phyloP scores from a whole-genome alignment of 1,140 invertebrate species.

The Aphelinus certus region DNA sequence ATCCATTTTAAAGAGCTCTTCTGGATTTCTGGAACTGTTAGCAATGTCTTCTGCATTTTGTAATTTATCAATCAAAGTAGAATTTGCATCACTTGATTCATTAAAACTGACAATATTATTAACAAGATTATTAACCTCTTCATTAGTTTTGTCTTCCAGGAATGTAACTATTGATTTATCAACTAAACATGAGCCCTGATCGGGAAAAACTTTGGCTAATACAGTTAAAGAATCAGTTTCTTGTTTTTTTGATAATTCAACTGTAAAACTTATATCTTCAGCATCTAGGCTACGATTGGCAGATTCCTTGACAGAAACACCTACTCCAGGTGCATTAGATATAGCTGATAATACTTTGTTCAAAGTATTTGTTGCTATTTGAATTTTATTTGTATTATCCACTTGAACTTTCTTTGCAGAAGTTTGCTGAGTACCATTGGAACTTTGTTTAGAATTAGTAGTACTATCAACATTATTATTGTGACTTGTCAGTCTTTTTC shows the following conservation, averaged over 20 bases:
- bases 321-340: conserved; percentile 55
- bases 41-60: conserved; percentile 55
- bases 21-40: conserved; percentile 56
- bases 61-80: conserved; percentile 47
- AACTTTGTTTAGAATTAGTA: conserved; percentile 27
- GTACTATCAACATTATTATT: conserved; percentile 41
- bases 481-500: conserved; percentile 56
- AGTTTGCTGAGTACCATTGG: conserved; percentile 20
- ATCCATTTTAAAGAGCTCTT: conserved; percentile 61
- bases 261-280: conserved; percentile 63
- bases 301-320: conserved; percentile 61
- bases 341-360: conserved; percentile 61
- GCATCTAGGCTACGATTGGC: conserved; percentile 53
- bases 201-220: conserved; percentile 61
- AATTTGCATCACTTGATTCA: conserved; percentile 42
- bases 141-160: conserved; percentile 54
- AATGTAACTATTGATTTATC: conserved; percentile 57
- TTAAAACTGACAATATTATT: conserved; percentile 50
- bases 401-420: conserved; percentile 17
- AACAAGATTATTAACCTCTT: conserved; percentile 57
- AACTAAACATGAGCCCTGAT: conserved; percentile 61
- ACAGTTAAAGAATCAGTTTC: conserved; percentile 52
- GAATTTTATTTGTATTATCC: conserved; percentile 51
- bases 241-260: conserved; percentile 59
- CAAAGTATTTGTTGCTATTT: conserved; percentile 60